Conservation (phyloP, 1,140 invertebrate genomes). For the Dufourea novaeangliae region DNA sequence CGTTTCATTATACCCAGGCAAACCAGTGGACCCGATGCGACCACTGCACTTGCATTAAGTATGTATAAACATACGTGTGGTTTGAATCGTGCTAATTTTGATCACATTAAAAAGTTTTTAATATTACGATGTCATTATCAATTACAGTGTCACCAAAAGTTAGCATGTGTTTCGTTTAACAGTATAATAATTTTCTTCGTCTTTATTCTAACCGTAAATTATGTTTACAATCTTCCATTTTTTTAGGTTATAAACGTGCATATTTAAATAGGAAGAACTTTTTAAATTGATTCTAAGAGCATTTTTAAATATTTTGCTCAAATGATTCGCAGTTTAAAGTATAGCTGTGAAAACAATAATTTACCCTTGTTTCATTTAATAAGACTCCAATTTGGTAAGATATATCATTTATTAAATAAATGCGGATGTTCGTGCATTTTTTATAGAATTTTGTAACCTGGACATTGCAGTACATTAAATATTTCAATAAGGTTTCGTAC, state of each 20-base stretch:
- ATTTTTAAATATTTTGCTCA: background rate
- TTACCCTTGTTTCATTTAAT: background rate
- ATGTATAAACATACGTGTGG: background rate
- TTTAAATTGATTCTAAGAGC: background rate
- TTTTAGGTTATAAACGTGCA: slow-evolving; percentile 16
- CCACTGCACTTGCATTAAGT: too few species aligned
- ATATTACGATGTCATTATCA: background rate
- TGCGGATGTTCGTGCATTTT: too few species aligned
- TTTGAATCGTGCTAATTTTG: background rate
- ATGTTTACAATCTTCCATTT: background rate
- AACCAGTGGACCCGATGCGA: too few species aligned
- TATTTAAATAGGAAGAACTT: too few species aligned
- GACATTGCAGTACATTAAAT: background rate
- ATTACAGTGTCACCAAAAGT: background rate
- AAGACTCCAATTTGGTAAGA: slow-evolving; percentile 15
- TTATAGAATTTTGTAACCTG: background rate
- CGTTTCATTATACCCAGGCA: too few species aligned
- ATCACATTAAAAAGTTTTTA: background rate
- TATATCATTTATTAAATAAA: background rate
- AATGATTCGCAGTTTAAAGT: slow-evolving; percentile 24
- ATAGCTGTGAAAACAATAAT: background rate
- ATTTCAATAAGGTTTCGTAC: too few species aligned
- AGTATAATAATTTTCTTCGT: background rate
- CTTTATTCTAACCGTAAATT: background rate
- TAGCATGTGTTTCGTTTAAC: background rate